Evolutionary conservation across 2,797 vertebrate genomes (phyloP), one percentile per base, ranked within the genome.

Genomic region (Nyctibius grandis): DNA sequence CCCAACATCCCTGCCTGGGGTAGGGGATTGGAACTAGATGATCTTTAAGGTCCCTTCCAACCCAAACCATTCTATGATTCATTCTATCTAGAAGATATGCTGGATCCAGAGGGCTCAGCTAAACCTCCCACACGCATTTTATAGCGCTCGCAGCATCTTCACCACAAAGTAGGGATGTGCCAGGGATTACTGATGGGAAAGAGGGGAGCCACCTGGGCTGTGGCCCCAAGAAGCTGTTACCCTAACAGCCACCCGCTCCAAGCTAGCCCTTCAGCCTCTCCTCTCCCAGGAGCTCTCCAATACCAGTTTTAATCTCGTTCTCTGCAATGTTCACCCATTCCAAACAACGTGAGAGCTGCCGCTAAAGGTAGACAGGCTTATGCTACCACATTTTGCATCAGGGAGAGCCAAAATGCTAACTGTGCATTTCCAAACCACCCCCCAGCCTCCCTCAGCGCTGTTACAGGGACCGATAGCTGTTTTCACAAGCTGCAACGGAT

Each of bases 401-500:
- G 22, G 10, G 21, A 69, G n/a, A 34, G 29, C 29, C 6, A n/a
- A 53, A 88, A 81, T 4, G 14, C 26, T 26, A 77, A 21, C 11
- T 11, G 16, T 9, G 8, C 19, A 0, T 6, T 73, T 63, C 63
- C 42, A 44, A 68, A 48, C 33, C 16, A 36, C 28, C 47, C 3
- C 31, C 19, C 20, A 18, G 40, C n/a, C 54, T 53, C 50, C 36
- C 72, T 48, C 69, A 36, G 11, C 0, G 0, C 25, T 40, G 33
- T 11, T 14, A 22, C 23, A 34, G 56, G 42, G 60, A 69, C n/a
- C 1, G 0, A 36, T 3, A 50, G 42, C 69, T 12, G 11, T 33
- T 36, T 61, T 12, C 76, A 85, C 44, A 47, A 38, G 19, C 42
- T 78, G 51, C 40, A 38, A 0, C 0, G 0, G 56, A n/a, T 15